Evolutionary conservation across 2,113 vertebrate genomes (phyloP), one percentile per base, ranked within the genome.

Genomic region (Dipodomys ordii): DNA sequence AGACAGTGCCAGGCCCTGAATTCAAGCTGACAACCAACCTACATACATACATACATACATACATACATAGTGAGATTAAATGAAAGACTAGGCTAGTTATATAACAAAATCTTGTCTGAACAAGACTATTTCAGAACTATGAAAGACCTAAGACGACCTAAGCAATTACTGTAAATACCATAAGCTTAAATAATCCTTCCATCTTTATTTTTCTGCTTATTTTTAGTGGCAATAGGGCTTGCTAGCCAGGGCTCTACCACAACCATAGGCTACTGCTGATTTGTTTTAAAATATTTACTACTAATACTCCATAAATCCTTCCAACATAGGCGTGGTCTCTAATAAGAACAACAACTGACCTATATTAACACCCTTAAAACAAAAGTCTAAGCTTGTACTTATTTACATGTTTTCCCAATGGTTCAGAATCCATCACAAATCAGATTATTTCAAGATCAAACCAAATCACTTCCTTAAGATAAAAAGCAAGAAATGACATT

Each of bases 351-450:
- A 64, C 73, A 84, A 73, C 0, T 25, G 11, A 74, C 32, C 44
- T 68, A 49, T 12, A 79, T 15, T 6, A 67, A 83, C 7, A 83
- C 10, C 10, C 13, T 27, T 69, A 69, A 53, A 76, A 49, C 46
- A 22, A 87, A 76, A 90, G 18, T 13, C 23, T n/a, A 5, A 86
- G 39, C 30, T 30, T 87, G 81, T 15, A 76, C 74, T 86, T 49
- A 72, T 46, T 30, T 60, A 18, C 3, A 3, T 11, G 76, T 57
- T 71, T 92, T 83, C 30, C 44, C 35, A 62, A 23, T 20, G 13
- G 46, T 85, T 22, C 49, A 89, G 44, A 89, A 87, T 72, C 78
- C 16, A 90, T 6, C 46, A 92, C 12, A 83, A 79, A 85, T 49
- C 19, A 76, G 23, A 18, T 25, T 71, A 92, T 35, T 46, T 1